Evolutionary conservation across 2,888 invertebrate species (phyloP).

Genomic region (Amiota communis): DNA sequence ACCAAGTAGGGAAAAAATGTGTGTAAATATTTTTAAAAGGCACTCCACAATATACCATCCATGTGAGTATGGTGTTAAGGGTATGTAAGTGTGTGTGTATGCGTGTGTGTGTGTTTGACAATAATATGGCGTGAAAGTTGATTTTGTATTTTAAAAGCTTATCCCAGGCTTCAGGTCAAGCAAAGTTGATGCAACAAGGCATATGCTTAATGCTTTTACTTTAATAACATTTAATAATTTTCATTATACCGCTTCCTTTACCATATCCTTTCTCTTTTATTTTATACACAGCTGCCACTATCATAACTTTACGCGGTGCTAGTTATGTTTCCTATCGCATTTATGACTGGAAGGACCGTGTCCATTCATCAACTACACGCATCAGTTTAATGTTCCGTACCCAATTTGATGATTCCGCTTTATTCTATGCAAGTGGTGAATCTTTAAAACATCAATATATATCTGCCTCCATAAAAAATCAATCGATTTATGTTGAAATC

Average conservation of each 20-base stretch:
- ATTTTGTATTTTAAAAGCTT: slow-evolving; percentile 19
- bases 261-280: neutral
- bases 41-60: neutral
- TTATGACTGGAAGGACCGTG: slow-evolving; percentile 93
- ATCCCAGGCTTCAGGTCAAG: neutral
- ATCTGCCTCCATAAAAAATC: slow-evolving; percentile 88
- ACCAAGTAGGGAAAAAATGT: neutral
- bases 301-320: slow-evolving; percentile 89
- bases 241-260: neutral
- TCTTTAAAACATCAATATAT: slow-evolving; percentile 89
- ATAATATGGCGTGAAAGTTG: slow-evolving; percentile 26
- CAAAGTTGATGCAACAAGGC: neutral
- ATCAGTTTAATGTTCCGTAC: slow-evolving; percentile 94
- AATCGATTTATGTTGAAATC: slow-evolving; percentile 88
- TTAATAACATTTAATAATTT: slow-evolving; percentile 10
- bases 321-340: slow-evolving; percentile 94
- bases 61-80: no score
- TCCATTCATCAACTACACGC: slow-evolving; percentile 88
- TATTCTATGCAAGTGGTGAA: slow-evolving; percentile 95
- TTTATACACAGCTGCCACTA: slow-evolving; percentile 81
- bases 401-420: slow-evolving; percentile 89
- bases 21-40: slow-evolving; percentile 16
- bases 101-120: neutral
- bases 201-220: neutral
- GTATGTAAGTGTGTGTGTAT: no score